phyloP scores from a whole-genome alignment of 2,888 invertebrate species.

The Sphaerophoria taeniata region DNA sequence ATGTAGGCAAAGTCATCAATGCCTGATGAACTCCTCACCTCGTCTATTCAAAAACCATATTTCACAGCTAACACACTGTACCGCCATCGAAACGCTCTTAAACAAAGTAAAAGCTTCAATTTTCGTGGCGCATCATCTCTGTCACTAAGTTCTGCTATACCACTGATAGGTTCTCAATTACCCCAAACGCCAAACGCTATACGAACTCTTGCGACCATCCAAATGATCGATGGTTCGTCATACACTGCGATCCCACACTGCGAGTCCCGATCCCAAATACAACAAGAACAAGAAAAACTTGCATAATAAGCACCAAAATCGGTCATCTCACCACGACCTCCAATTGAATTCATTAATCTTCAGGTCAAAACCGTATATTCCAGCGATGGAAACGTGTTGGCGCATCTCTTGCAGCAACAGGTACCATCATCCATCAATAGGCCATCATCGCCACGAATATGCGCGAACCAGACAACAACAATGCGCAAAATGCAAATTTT shows the following conservation, averaged over 20 bases:
- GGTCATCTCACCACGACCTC: conserved; percentile 70
- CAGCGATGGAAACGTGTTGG: conserved; percentile 4
- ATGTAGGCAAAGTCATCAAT: conserved; percentile 41
- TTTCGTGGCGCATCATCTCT: conserved; percentile 35
- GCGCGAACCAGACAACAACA: neutral
- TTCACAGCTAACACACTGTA: conserved; percentile 6
- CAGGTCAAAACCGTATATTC: conserved; percentile 56
- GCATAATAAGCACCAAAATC: conserved; percentile 66
- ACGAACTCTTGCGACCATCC: too few relatives aligned
- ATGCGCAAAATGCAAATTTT: conserved; percentile 61
- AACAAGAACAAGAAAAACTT: conserved; percentile 48
- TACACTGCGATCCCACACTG: conserved; percentile 68
- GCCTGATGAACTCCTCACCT: conserved; percentile 43
- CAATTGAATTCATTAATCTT: conserved; percentile 73
- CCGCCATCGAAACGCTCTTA: too few relatives aligned
- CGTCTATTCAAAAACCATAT: conserved; percentile 32
- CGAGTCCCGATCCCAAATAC: neutral
- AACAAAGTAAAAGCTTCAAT: conserved; percentile 30
- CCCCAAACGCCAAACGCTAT: conserved; percentile 4
- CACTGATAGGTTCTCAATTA: conserved; percentile 49
- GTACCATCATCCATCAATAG: conserved; percentile 56
- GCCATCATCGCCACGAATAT: conserved; percentile 55
- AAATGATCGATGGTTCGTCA: conserved; percentile 64
- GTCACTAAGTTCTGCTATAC: neutral
- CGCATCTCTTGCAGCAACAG: conserved; percentile 24